phyloP scores from a whole-genome alignment of 2,888 invertebrate species.

The Agrochola lychnidis region DNA sequence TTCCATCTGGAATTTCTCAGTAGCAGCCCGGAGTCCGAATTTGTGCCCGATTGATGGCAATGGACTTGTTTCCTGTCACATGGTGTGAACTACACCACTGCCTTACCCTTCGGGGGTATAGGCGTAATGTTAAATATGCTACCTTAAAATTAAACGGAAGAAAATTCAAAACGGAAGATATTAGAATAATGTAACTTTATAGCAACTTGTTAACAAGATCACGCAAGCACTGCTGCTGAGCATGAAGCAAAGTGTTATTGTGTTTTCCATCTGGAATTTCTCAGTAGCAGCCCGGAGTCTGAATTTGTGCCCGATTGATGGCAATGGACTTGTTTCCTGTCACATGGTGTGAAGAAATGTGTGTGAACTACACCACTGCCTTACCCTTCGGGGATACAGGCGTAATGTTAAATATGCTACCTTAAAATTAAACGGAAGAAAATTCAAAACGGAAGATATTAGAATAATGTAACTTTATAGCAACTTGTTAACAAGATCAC shows the following conservation, averaged over 20 bases:
- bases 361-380: neutral
- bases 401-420: neutral
- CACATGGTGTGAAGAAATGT: neutral
- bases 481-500: too few relatives aligned
- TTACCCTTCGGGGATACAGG: neutral
- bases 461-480: too few relatives aligned
- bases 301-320: neutral
- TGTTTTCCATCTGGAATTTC: neutral
- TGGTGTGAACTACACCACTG: neutral
- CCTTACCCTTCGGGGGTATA: neutral
- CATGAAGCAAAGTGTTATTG: neutral
- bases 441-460: conserved; percentile 45
- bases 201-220: too few relatives aligned
- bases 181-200: conserved; percentile 57
- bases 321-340: neutral
- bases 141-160: conserved; percentile 30
- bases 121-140: neutral
- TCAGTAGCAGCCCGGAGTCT: neutral
- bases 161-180: conserved; percentile 43
- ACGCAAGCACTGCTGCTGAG: neutral
- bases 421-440: conserved; percentile 33
- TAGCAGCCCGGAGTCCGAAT: neutral
- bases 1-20: neutral
- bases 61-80: neutral
- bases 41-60: neutral